A percentile compares a stretch with the other conserved stretches of the same genome.
phyloP scores from a whole-genome alignment of 2,888 invertebrate genomes.

The Apantesis nais region DNA sequence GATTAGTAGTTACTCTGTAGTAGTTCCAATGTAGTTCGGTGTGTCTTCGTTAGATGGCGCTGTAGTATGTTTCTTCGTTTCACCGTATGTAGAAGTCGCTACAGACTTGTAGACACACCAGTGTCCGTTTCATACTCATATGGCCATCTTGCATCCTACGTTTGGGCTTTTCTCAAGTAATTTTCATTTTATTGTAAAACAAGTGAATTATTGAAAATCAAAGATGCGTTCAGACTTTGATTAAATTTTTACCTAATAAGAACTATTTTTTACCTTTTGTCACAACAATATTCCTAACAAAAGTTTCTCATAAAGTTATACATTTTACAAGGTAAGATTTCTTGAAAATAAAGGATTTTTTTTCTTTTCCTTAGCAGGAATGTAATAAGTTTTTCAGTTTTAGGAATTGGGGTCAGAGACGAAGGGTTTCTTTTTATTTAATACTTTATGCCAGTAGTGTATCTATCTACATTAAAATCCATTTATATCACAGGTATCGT shows the following conservation, averaged over 20 bases:
- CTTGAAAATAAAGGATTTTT: not conserved
- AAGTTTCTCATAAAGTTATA: not conserved
- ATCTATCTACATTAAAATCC: not conserved
- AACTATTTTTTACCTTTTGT: not conserved
- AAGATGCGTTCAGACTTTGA: too few relatives aligned
- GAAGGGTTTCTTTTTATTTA: conserved; percentile 4
- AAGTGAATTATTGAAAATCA: not conserved
- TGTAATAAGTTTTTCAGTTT: conserved; percentile 8
- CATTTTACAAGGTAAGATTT: not conserved
- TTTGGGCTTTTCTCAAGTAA: too few relatives aligned
- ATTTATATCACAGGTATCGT: not conserved
- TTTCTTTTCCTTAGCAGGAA: not conserved
- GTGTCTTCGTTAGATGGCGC: too few relatives aligned
- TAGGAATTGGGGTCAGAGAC: conserved; percentile 10
- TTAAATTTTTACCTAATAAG: too few relatives aligned
- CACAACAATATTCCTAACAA: not conserved
- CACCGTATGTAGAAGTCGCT: too few relatives aligned
- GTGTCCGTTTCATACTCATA: too few relatives aligned
- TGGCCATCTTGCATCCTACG: too few relatives aligned
- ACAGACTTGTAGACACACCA: too few relatives aligned
- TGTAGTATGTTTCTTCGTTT: too few relatives aligned
- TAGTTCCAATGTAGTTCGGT: too few relatives aligned
- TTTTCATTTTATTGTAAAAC: not conserved
- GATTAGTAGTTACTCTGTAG: too few relatives aligned
- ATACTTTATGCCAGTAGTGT: conserved; percentile 1